Base-by-base conservation (phyloP, 2,888 invertebrate species). In the Tortrix viridana region DNA sequence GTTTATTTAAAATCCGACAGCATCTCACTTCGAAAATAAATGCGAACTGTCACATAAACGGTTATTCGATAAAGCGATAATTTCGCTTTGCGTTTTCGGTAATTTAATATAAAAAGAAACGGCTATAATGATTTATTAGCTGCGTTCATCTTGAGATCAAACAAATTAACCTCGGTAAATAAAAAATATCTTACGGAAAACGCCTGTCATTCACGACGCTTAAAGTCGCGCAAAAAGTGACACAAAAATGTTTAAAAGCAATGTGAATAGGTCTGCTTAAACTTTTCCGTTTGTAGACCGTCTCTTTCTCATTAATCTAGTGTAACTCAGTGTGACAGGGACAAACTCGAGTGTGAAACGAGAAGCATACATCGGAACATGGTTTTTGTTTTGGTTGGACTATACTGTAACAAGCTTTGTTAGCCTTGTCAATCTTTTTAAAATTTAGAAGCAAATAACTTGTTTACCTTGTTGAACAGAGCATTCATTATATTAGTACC, bases 221-320 rank as follows among this genome's bases (percentile, higher is more conserved):
- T 60, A 44, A 67, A 49, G 67, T 49, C 65, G 65, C 60, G 74
- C 76, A 80, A 82, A 84, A 82, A 78, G 64, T 73, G 73, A 75
- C 74, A 74, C 66, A 69, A 74, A 75, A 50, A 43, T 43, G 19
- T 32, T 59, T 16, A 12, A 46, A 37, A 22, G 18, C 37, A 18
- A n/a, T 53, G n/a, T 41, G 41, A 41, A 41, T 16, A 16, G 32
- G 12, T 32, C 12, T 32, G 32, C 12, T 32, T 32, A 32, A 12
- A 32, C 3, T 12, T 32, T 32, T 32, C 32, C 32, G 32, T 32
- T 32, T 32, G 32, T 32, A 12, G 12, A 32, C 32, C 16, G 6
- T 41, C 41, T 41, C 41, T 14, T 41, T 41, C 6, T 41, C 16
- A 16, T 41, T n/a, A 41, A n/a, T n/a, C 41, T 41, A 22, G 50